phyloP scores from a whole-genome alignment of 2,888 invertebrate genomes.

The Phortica magna region DNA sequence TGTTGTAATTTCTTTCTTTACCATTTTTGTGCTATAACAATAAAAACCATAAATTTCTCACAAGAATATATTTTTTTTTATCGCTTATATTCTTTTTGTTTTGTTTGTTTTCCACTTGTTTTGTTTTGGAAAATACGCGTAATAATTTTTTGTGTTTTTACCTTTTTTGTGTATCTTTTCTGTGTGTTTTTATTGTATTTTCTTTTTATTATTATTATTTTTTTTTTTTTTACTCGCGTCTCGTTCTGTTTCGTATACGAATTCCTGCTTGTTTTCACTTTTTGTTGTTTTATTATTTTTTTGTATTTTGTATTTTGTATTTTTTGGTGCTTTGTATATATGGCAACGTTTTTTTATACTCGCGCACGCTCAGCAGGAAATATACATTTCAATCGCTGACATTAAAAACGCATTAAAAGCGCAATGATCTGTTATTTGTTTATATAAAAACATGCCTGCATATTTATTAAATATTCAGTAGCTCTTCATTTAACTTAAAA shows the following conservation, averaged over 20 bases:
- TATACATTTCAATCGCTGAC: conserved; percentile 56
- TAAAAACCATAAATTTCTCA: conserved; percentile 61
- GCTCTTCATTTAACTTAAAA: too few relatives aligned
- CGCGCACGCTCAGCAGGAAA: conserved; percentile 57
- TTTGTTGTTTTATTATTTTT: neutral
- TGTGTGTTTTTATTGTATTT: conserved; percentile 47
- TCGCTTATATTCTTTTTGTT: conserved; percentile 27
- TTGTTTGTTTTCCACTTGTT: conserved; percentile 48
- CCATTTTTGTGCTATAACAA: conserved; percentile 55
- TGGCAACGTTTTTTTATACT: conserved; percentile 41
- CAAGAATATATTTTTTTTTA: conserved; percentile 2
- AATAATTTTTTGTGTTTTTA: conserved; percentile 54
- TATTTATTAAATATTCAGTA: neutral
- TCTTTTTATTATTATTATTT: conserved; percentile 37
- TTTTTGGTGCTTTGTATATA: conserved; percentile 12
- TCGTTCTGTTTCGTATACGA: neutral
- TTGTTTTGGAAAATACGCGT: conserved; percentile 53
- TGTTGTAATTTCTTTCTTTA: conserved; percentile 48
- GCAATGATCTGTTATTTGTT: conserved; percentile 64
- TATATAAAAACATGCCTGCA: conserved; percentile 9
- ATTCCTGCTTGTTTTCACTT: neutral
- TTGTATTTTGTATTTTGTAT: too few relatives aligned
- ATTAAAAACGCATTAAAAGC: conserved; percentile 67
- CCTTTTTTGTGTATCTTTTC: conserved; percentile 40
- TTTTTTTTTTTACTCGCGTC: neutral